A percentile compares a stretch with the other conserved stretches of the same genome.
phyloP scores from a whole-genome alignment of 1,140 invertebrate species.

The Venustaconcha ellipsiformis region DNA sequence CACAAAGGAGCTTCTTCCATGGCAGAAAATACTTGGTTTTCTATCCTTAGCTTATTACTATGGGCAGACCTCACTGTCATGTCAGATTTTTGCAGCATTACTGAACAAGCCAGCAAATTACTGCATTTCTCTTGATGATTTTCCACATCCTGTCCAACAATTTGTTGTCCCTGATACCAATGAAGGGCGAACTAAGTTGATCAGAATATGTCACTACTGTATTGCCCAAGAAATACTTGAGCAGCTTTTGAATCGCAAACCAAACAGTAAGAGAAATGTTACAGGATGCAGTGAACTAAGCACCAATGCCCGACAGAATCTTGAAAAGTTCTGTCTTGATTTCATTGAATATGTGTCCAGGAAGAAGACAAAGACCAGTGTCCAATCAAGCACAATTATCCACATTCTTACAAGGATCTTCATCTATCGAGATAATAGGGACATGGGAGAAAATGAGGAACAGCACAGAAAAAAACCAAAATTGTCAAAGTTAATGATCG shows the following conservation, averaged over 20 bases:
- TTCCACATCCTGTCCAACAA: constrained; percentile 28
- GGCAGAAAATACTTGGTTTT: constrained; percentile 36
- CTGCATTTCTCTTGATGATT: constrained; percentile 31
- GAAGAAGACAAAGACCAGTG: constrained; percentile 18
- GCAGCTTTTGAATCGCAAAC: constrained; percentile 28
- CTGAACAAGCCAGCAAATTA: constrained; percentile 31
- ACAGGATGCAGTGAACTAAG: constrained; percentile 9
- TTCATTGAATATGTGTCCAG: constrained; percentile 38
- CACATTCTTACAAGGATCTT: constrained; percentile 41
- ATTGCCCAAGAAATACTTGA: constrained; percentile 45
- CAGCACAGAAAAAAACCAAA: constrained; percentile 25
- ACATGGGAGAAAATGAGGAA: constrained; percentile 33
- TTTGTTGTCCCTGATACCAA: constrained; percentile 31
- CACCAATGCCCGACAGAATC: constrained; percentile 16
- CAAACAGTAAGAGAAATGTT: not conserved
- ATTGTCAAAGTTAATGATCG: constrained; percentile 34
- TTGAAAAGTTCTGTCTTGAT: constrained; percentile 27
- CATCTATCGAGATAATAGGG: constrained; percentile 37
- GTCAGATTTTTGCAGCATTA: constrained; percentile 37
- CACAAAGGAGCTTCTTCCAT: constrained; percentile 3
- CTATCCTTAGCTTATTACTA: constrained; percentile 39
- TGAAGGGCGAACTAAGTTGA: constrained; percentile 26
- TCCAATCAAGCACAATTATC: constrained; percentile 22
- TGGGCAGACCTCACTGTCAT: constrained; percentile 37
- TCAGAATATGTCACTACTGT: constrained; percentile 35